phyloP scores from a whole-genome alignment of 2,797 vertebrate species.

The Sebastes umbrosus region DNA sequence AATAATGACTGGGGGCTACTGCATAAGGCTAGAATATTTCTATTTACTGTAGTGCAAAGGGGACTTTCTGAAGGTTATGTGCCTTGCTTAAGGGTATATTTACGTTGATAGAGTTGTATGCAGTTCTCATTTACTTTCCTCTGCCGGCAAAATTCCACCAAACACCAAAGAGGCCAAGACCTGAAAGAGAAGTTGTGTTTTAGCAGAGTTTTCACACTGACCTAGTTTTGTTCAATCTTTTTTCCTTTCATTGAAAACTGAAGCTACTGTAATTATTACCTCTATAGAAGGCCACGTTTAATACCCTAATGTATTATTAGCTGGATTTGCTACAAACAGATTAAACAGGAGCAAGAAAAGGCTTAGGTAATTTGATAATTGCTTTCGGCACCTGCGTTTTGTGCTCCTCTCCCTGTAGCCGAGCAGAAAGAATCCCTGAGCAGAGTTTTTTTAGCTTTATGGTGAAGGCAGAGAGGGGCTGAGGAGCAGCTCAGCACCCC shows the following conservation, averaged over 20 bases:
- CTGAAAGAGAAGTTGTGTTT: slow-evolving; percentile 43
- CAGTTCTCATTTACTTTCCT: slow-evolving; percentile 22
- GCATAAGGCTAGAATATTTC: background rate
- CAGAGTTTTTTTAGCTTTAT: slow-evolving; percentile 62
- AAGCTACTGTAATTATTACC: slow-evolving; percentile 72
- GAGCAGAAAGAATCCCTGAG: slow-evolving; percentile 64
- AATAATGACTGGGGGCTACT: background rate
- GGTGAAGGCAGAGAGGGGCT: slow-evolving; percentile 39
- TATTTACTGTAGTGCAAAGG: background rate
- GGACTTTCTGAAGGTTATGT: background rate
- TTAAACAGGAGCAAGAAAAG: slow-evolving; percentile 73
- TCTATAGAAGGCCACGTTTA: slow-evolving; percentile 66
- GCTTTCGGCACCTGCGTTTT: slow-evolving; percentile 76
- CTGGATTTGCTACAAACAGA: slow-evolving; percentile 78
- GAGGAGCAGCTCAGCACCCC: slow-evolving; percentile 47
- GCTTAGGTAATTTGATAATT: slow-evolving; percentile 81
- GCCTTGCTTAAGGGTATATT: slow-evolving; percentile 9
- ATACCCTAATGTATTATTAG: slow-evolving; percentile 74
- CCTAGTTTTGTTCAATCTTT: slow-evolving; percentile 60
- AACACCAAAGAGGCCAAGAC: slow-evolving; percentile 11
- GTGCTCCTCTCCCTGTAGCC: slow-evolving; percentile 59
- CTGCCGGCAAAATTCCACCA: slow-evolving; percentile 1
- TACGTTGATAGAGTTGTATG: background rate
- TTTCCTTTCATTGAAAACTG: slow-evolving; percentile 58
- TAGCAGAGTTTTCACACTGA: slow-evolving; percentile 64